Base-by-base conservation (phyloP, 2,113 vertebrate species). In the Barbus barbus region DNA sequence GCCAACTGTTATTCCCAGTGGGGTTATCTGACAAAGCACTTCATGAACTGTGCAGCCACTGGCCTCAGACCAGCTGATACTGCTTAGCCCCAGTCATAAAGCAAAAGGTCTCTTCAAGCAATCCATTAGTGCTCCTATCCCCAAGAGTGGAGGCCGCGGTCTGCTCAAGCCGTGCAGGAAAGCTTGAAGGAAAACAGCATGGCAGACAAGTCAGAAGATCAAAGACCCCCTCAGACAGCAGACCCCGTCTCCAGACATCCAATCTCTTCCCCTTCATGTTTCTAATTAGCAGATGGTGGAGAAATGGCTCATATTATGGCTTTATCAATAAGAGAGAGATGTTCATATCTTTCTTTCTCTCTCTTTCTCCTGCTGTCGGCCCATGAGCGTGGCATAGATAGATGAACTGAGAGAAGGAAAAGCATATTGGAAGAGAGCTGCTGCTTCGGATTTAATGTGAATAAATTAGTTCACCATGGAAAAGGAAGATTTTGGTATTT, bases 81-180 rank as follows among this genome's bases (percentile, higher is more conserved):
- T 90, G 92, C 91, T 95, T 93, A 95, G 92, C 84, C 90, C 91
- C 61, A 79, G 91, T 91, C 88, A 86, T 93, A 94, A 94, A 93
- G 91, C 90, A 92, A 88, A 94, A 46, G 93, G 89, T 91, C 91
- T 90, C 93, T 94, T 94, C 91, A 93, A 95, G 92, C 93, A 93
- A 94, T 95, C 93, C 93, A 94, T 94, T 94, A 94, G 94, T 83
- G 91, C 91, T 89, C 89, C 61, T 91, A 88, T 93, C 88, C 92
- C 92, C 84, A 86, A 92, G 93, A 93, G 93, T 87, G 90, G 91
- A 90, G 89, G 89, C 80, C 51, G 87, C 90, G 89, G 92, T 94
- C 92, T 93, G 87, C 91, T 95, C 94, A 94, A 94, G 91, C 94
- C 93, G 94, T 91, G 84, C 93, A 94, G 94, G 92, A 93, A 94